A percentile compares a stretch with the other conserved stretches of the same genome.
Conservation (phyloP, 1,140 invertebrate species). For the Ylistrum balloti region DNA sequence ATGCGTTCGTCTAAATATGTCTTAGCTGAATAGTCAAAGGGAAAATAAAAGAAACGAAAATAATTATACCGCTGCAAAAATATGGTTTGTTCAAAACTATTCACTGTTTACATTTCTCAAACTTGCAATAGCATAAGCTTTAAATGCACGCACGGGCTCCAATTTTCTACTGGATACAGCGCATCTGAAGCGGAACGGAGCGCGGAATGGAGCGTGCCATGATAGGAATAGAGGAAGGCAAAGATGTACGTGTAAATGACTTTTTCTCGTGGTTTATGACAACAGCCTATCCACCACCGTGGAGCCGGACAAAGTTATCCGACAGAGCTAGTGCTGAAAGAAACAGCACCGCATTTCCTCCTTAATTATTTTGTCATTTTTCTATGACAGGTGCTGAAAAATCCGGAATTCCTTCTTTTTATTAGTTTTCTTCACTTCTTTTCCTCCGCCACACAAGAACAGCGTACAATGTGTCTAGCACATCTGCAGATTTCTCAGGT, state of each 20-base stretch:
- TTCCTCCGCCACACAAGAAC: background rate
- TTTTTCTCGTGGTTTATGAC: slow-evolving; percentile 18
- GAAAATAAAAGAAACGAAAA: background rate
- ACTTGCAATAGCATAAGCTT: background rate
- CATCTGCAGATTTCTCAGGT: too few relatives aligned
- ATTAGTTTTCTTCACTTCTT: background rate
- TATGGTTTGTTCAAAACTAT: background rate
- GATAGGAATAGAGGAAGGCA: background rate
- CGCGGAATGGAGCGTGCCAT: slow-evolving; percentile 10
- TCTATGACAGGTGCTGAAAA: slow-evolving; percentile 38
- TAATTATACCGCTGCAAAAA: slow-evolving; percentile 29
- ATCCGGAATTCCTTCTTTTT: background rate
- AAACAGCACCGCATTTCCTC: background rate
- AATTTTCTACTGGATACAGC: slow-evolving; percentile 25
- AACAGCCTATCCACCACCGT: background rate
- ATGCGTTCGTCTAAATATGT: background rate
- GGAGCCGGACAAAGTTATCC: background rate
- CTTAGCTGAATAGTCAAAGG: background rate
- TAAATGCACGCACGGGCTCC: background rate
- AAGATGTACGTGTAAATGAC: slow-evolving; percentile 30
- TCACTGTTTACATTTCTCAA: background rate
- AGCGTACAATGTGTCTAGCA: too few relatives aligned
- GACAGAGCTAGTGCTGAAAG: background rate
- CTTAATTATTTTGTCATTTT: slow-evolving; percentile 40
- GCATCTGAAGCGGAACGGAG: slow-evolving; percentile 7